Conservation (phyloP, 2,797 vertebrate species). For the Steatocranus sp. region DNA sequence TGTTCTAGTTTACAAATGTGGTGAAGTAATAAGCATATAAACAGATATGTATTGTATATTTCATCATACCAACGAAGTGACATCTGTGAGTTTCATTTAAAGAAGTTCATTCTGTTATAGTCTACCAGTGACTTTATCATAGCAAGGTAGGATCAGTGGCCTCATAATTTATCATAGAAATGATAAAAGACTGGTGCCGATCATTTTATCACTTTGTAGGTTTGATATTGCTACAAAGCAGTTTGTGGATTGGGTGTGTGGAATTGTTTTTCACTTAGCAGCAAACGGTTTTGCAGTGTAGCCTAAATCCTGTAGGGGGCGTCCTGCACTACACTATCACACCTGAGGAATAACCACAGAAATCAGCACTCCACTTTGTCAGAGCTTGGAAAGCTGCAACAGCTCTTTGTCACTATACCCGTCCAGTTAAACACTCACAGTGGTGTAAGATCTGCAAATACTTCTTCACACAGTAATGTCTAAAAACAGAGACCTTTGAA, state of each 20-base stretch:
- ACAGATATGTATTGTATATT: not conserved
- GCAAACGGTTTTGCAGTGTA: not conserved
- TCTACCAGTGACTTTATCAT: not conserved
- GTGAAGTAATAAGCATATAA: not conserved
- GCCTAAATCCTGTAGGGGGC: constrained; percentile 61
- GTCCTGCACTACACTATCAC: constrained; percentile 58
- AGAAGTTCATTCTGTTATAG: not conserved
- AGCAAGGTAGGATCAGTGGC: not conserved
- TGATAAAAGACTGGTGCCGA: not conserved
- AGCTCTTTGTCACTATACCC: not conserved
- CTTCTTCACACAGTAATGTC: not conserved
- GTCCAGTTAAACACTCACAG: not conserved
- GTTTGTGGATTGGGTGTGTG: not conserved
- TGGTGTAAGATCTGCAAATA: not conserved
- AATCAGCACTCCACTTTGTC: not conserved
- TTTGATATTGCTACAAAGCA: not conserved
- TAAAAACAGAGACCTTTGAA: not conserved
- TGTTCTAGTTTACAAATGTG: not conserved
- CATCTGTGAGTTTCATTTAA: not conserved
- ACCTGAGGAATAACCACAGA: not conserved
- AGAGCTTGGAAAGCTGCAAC: not conserved
- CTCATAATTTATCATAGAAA: not conserved
- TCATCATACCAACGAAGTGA: not conserved
- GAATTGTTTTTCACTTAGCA: not conserved
- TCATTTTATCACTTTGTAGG: not conserved